Evolutionary conservation across 2,888 invertebrate species (phyloP), one percentile per base, ranked within the genome.

Genomic region (Plebejus argus): DNA sequence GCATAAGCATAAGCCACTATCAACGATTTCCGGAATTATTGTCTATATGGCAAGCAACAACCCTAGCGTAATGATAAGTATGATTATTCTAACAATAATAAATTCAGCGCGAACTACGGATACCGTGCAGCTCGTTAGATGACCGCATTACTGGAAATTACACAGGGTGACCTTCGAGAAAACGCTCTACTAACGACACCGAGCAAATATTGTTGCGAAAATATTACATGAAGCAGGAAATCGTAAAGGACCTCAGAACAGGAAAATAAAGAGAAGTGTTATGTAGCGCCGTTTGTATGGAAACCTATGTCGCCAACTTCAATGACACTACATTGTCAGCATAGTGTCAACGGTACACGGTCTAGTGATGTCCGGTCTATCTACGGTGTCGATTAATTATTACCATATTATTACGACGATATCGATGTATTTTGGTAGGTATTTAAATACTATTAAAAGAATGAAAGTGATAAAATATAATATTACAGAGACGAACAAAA

Each of bases 111-210:
- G 71, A 61, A 78, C 79, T 81, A 79, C 71, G 70, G 78, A 76
- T 80, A 81, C 79, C 77, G 78, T 80, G 76, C 71, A 74, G 76
- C 78, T 78, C 78, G 76, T 79, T 77, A 79, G 81, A 82, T 81
- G 82, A 81, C 81, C 81, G 79, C 80, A 79, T 80, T 81, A 81
- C 80, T 53, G 66, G 76, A 76, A 78, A 78, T 79, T 77, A 79
- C 77, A 78, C 76, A 53, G n/a, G 45, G 58, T 20, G 70, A 58
- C 75, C 76, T 76, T 76, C 33, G 56, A 33, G 76, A 77, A 70
- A 78, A 70, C 58, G 71, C 74, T 77, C 77, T n/a, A n/a, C n/a
- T n/a, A 72, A 78, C 74, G 77, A 76, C 66, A 18, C 28, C 3
- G 66, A 5, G 66, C 66, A 72, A 81, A 78, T 39, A 77, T 76